Evolutionary conservation across 2,797 vertebrate genomes (phyloP), one percentile per base, ranked within the genome.

Genomic region (Chaetodon trifasciatus): DNA sequence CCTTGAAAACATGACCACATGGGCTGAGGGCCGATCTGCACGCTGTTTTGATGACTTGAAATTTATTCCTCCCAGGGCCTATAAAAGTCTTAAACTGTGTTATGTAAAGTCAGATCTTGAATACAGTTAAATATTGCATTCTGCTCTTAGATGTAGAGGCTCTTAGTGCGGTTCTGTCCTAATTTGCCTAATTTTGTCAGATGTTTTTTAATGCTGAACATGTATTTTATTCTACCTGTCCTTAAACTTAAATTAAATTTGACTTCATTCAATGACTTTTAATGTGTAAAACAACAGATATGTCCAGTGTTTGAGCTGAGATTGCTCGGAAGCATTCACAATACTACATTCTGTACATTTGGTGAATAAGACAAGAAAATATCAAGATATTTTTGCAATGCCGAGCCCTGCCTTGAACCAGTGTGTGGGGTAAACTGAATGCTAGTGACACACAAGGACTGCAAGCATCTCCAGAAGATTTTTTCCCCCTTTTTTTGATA

Each of bases 1-100:
- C 24, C 75, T 76, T 78, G 46, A 82, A 84, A 89, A 90, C 87
- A 78, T 46, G 83, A 78, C 81, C 88, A 81, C 78, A 70, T 65
- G 79, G 66, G 71, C 88, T 61, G 56, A 17, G 79, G 82, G 78
- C 73, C 78, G 78, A 72, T 81, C 74, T 52, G 75, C 50, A 37
- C 35, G 11, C 53, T 70, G 84, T 64, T 86, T 65, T 60, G 68
- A 82, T 73, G 78, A 62, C 6, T 81, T 63, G 8, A 70, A 60
- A 73, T 64, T 7, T 56, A 79, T 69, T 73, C 52, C 52, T 82
- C 39, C 6, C 17, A 5, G 11, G 13, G 57, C 2, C 16, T 61
- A 11, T n/a, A 40, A 76, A 75, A 37, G 15, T 39, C 19, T 70
- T 44, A 10, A 56, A 76, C 16, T 47, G 2, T 8, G 35, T 60